These are phyloP conservation scores for Strongylocentrotus purpuratus DNA, from an alignment of 35 echinoderm and acorn worm genomes.

Conservation along the genomic window DNA sequence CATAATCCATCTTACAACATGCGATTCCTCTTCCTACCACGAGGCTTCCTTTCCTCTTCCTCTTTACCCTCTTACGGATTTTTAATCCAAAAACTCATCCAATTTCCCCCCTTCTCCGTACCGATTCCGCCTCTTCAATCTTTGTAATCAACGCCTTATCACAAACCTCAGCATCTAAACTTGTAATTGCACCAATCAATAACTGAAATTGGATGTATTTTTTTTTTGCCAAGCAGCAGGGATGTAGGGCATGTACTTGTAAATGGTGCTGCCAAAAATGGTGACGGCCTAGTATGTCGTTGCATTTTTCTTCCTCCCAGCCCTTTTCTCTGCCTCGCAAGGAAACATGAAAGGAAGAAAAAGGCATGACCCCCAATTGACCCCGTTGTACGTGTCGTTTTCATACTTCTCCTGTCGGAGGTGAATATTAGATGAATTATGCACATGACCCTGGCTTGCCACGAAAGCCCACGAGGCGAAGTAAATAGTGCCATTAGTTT, in stretches of 20 bases:
- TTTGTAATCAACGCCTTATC: neutral
- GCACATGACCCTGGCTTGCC: neutral
- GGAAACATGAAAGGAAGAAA: neutral
- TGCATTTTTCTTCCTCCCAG: neutral
- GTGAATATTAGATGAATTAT: neutral
- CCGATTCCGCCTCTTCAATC: neutral
- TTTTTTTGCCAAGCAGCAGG: neutral
- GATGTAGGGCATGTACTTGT: neutral
- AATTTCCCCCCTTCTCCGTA: neutral
- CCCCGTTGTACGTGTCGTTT: neutral
- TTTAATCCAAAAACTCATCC: neutral
- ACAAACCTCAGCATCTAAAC: neutral
- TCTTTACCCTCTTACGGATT: neutral
- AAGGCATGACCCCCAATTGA: neutral
- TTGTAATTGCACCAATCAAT: conserved; percentile 4
- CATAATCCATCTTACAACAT: too few species aligned
- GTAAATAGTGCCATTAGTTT: neutral
- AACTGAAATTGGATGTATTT: neutral
- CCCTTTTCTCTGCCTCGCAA: neutral
- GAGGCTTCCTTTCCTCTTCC: too few species aligned
- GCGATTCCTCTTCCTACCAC: too few species aligned
- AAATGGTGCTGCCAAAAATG: neutral
- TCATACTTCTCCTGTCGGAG: neutral
- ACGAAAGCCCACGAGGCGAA: neutral
- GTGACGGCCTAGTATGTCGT: neutral